These are phyloP conservation scores for Axis porcinus DNA, from an alignment of 2,113 vertebrate genomes.

Conservation along the genomic window DNA sequence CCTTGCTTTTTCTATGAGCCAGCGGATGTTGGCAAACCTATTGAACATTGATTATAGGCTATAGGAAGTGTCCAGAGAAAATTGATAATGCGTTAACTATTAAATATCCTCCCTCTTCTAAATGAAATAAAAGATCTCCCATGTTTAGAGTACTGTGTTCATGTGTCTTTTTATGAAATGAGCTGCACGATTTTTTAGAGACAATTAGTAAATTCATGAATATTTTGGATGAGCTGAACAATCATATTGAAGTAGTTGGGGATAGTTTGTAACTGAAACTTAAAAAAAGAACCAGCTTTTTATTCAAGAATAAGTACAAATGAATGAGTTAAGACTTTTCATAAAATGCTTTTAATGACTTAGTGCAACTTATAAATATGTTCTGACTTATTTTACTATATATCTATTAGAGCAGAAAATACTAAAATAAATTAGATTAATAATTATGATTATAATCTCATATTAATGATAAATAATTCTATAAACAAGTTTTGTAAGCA, in stretches of 20 bases:
- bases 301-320: neutral
- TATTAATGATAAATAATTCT: neutral
- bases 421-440: neutral
- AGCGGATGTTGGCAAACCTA: neutral
- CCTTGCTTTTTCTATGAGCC: neutral
- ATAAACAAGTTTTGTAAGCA: neutral
- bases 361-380: neutral
- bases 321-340: neutral
- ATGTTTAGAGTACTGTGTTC: neutral
- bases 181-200: neutral
- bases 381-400: neutral
- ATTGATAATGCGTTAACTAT: neutral
- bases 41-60: neutral
- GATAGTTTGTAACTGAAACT: neutral
- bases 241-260: neutral
- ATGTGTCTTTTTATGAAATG: neutral
- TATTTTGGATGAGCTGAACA: constrained; percentile 18
- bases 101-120: neutral
- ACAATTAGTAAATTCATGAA: neutral
- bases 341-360: neutral
- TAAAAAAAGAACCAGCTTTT: neutral
- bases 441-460: neutral
- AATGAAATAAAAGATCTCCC: neutral
- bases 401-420: neutral
- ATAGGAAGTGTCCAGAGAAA: neutral